Base-by-base conservation (phyloP, 2,113 vertebrate species). In the Brachirus orientalis region DNA sequence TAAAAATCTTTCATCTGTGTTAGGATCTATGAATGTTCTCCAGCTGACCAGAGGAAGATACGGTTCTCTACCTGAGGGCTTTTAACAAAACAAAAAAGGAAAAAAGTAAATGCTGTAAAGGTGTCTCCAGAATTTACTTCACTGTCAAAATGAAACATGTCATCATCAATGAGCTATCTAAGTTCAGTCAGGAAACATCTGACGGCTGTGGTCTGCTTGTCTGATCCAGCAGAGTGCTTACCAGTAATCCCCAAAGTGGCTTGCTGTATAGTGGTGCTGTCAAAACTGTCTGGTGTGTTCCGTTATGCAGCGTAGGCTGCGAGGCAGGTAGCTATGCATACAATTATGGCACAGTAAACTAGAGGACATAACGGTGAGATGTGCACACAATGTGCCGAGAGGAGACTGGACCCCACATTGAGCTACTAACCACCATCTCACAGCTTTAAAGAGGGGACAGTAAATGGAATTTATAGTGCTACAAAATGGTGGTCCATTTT, bases 121-220 rank as follows among this genome's bases (percentile, higher is more conserved):
- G 14, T 58, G 72, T 68, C 41, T 33, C 51, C 19, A 43, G 8
- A 50, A 69, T 71, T 75, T 64, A 57, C 44, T 69, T 3, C 65
- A 51, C 2, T 38, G 63, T 78, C 54, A 58, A 54, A 77, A 83
- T 47, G 64, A 79, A 77, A 69, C 72, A 40, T 73, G 70, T 50
- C 71, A 72, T 67, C 63, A 51, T 69, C 56, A 74, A 40, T 40
- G 46, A 60, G 58, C 53, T 52, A 37, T 45, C 65, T 35, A 59
- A 20, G 60, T 69, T 60, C 28, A 58, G 60, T 68, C 57, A 54
- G 51, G 61, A 59, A 56, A 66, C 38, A 56, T 77, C 77, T 50
- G 17, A 47, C 16, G 38, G 53, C 45, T 60, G 63, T 8, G 19
- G 63, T 58, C 57, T 7, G 17, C 38, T 64, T 41, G 56, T 69